These are phyloP conservation scores for Labrus mixtus DNA, from an alignment of 2,113 vertebrate genomes.

Conservation along the genomic window DNA sequence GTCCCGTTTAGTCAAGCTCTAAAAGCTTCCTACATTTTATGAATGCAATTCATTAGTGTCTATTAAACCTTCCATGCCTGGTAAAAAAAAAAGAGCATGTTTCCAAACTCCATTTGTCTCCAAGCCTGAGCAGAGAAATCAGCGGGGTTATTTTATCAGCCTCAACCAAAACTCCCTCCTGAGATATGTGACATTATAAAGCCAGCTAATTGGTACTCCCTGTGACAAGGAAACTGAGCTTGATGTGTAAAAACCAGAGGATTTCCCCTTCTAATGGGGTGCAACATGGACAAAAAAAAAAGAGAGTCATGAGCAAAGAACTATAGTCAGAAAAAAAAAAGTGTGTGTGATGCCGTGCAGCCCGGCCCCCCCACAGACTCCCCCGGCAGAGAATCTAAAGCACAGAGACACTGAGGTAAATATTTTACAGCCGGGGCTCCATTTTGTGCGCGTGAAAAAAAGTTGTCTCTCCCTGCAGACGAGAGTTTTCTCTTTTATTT, in stretches of 20 bases:
- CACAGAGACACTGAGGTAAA: slow-evolving; percentile 61
- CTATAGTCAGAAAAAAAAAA: slow-evolving; percentile 15
- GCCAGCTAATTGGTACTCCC: not conserved
- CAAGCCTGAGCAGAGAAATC: not conserved
- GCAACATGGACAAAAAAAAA: not conserved
- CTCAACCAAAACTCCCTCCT: not conserved
- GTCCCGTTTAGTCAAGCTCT: not conserved
- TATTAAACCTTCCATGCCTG: not conserved
- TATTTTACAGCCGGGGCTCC: slow-evolving; percentile 67
- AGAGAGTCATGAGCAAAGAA: not conserved
- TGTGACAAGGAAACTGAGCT: not conserved
- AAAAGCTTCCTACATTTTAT: not conserved
- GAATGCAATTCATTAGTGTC: not conserved
- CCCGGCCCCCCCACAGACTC: slow-evolving; percentile 30
- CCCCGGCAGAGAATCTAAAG: slow-evolving; percentile 36
- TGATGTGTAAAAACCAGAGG: slow-evolving; percentile 2
- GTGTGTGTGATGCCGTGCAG: slow-evolving; percentile 18
- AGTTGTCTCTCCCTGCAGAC: slow-evolving; percentile 60
- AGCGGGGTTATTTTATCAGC: not conserved
- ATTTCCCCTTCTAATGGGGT: not conserved
- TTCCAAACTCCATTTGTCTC: not conserved
- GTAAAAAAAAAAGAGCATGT: not conserved
- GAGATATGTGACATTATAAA: not conserved
- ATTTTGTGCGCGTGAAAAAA: slow-evolving; percentile 71
- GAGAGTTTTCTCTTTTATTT: slow-evolving; percentile 65